phyloP scores from a whole-genome alignment of 2,113 vertebrate genomes.

The Nothoprocta pentlandii region DNA sequence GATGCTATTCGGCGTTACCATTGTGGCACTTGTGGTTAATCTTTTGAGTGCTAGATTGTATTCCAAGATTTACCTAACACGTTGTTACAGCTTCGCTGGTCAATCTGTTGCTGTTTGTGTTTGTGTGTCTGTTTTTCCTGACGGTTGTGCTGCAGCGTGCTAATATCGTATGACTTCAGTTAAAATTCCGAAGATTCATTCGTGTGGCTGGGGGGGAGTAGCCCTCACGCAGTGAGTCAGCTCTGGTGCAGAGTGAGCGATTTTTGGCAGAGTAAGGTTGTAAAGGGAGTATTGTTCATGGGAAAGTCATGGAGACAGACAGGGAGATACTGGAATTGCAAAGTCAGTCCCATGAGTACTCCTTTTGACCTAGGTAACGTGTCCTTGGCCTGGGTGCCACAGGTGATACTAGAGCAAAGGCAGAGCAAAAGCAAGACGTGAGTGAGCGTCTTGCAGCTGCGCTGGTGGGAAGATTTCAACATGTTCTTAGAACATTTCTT shows the following conservation, averaged over 20 bases:
- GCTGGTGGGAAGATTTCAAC: not conserved
- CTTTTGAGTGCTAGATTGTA: not conserved
- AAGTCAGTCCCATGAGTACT: not conserved
- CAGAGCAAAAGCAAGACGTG: not conserved
- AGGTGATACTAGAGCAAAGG: not conserved
- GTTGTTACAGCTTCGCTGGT: not conserved
- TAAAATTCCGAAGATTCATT: slow-evolving; percentile 1
- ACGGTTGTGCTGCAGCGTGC: not conserved
- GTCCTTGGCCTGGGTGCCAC: not conserved
- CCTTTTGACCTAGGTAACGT: not conserved
- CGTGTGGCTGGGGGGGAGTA: not conserved
- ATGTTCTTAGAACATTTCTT: not conserved
- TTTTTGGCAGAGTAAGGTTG: not conserved
- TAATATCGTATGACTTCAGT: not conserved
- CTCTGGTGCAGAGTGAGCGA: slow-evolving; percentile 19
- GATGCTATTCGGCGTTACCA: not conserved
- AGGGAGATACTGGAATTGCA: not conserved
- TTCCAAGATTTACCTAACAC: not conserved
- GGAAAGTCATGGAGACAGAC: not conserved
- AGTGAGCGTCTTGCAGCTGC: not conserved
- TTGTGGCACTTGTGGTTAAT: not conserved
- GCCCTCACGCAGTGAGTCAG: not conserved
- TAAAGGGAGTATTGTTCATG: not conserved
- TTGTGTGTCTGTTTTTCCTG: not conserved
- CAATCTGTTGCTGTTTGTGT: not conserved